Conservation (phyloP, 2,888 invertebrate species). For the Fragum whitleyi region DNA sequence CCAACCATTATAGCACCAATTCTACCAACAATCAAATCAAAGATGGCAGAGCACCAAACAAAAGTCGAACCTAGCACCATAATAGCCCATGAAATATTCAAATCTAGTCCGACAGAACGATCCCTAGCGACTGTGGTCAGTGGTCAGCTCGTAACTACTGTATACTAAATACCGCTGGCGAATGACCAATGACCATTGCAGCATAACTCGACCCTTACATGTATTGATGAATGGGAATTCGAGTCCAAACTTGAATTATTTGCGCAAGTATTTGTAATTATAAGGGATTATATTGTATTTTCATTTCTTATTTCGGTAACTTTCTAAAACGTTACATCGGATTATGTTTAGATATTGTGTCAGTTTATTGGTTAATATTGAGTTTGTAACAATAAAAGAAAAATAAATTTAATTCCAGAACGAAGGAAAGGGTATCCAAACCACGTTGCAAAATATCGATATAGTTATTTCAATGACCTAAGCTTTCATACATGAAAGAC, state of each 20-base stretch:
- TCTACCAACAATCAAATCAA: neutral
- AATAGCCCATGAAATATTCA: conserved; percentile 11
- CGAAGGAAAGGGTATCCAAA: neutral
- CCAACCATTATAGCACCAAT: neutral
- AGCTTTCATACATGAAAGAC: conserved; percentile 46
- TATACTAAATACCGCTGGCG: conserved; percentile 34
- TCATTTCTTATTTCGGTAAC: neutral
- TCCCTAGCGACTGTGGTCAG: conserved; percentile 23
- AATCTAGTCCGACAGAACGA: conserved; percentile 14
- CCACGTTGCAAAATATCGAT: conserved; percentile 61
- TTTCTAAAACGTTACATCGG: neutral
- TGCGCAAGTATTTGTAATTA: conserved; percentile 1
- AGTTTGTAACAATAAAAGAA: no score
- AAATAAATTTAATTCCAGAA: no score
- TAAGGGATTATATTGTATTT: conserved; percentile 1
- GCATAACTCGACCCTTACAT: conserved; percentile 22
- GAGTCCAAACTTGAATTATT: conserved; percentile 1
- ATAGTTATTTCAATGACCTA: conserved; percentile 58
- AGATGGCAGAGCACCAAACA: neutral
- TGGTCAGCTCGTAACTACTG: conserved; percentile 25
- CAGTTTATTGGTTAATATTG: no score
- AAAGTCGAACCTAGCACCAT: conserved; percentile 9
- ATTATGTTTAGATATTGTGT: neutral
- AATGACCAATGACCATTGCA: conserved; percentile 42
- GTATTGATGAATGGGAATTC: neutral